A percentile compares a stretch with the other conserved stretches of the same genome.
These are phyloP conservation scores for Hyperopisus bebe DNA, from an alignment of 2,113 vertebrate species.

Conservation along the genomic window DNA sequence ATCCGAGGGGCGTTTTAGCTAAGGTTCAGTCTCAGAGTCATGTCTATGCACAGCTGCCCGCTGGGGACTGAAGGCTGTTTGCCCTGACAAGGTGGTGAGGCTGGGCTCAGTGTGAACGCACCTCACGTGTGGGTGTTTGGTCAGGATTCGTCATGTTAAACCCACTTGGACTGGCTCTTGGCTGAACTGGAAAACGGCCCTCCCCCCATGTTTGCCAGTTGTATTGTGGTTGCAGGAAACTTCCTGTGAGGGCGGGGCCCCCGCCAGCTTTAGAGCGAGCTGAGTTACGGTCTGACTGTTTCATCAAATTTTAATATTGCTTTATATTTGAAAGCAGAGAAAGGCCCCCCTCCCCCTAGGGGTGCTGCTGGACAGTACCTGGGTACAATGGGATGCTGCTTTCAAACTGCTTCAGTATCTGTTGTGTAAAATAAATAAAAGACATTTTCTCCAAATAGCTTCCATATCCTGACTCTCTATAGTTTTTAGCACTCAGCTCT, in stretches of 20 bases:
- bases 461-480: not conserved
- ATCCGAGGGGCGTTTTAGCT: not conserved
- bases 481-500: not conserved
- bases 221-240: not conserved
- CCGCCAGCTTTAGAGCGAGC: not conserved
- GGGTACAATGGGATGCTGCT: not conserved
- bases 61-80: not conserved
- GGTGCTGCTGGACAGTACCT: not conserved
- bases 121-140: not conserved
- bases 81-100: not conserved
- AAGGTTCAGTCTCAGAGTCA: not conserved
- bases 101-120: not conserved
- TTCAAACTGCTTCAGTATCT: not conserved
- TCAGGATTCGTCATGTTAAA: not conserved
- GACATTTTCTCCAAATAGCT: conserved; percentile 4
- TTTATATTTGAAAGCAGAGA: conserved; percentile 6
- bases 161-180: not conserved
- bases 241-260: not conserved
- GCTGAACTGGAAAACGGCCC: not conserved
- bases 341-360: not conserved
- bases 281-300: not conserved
- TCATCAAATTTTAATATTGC: conserved; percentile 2
- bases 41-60: not conserved
- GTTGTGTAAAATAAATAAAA: not conserved
- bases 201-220: not conserved